Evolutionary conservation across 2,113 vertebrate genomes (phyloP).

Genomic region (Xenopus laevis): DNA sequence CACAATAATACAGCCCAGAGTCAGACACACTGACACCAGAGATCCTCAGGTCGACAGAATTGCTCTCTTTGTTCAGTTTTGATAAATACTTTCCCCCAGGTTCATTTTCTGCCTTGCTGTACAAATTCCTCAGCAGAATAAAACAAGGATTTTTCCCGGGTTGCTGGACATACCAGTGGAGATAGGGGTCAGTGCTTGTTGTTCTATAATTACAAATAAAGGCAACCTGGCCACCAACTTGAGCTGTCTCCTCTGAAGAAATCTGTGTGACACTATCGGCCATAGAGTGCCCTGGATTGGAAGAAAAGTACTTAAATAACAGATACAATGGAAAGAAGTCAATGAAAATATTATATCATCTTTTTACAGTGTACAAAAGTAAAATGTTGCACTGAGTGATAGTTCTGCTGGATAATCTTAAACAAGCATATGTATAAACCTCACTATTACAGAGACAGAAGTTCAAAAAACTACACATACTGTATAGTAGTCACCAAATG

Average conservation of each 20-base stretch:
- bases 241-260: background rate
- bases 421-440: too few species aligned
- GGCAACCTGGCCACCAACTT: background rate
- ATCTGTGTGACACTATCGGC: background rate
- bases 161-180: background rate
- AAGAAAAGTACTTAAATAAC: background rate
- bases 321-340: background rate
- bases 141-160: background rate
- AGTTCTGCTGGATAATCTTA: too few species aligned
- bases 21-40: conserved; percentile 4
- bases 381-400: too few species aligned
- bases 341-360: conserved; percentile 3
- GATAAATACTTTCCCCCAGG: background rate
- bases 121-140: background rate
- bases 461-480: too few species aligned
- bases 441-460: too few species aligned
- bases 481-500: too few species aligned
- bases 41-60: background rate
- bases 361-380: too few species aligned
- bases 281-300: conserved; percentile 7
- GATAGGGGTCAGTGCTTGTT: background rate
- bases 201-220: background rate
- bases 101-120: background rate
- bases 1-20: too few species aligned
- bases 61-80: background rate